Percentiles rank a stretch among this genome's conserved stretches.
phyloP scores from a whole-genome alignment of 2,888 invertebrate species.

The Agrochola circellaris region DNA sequence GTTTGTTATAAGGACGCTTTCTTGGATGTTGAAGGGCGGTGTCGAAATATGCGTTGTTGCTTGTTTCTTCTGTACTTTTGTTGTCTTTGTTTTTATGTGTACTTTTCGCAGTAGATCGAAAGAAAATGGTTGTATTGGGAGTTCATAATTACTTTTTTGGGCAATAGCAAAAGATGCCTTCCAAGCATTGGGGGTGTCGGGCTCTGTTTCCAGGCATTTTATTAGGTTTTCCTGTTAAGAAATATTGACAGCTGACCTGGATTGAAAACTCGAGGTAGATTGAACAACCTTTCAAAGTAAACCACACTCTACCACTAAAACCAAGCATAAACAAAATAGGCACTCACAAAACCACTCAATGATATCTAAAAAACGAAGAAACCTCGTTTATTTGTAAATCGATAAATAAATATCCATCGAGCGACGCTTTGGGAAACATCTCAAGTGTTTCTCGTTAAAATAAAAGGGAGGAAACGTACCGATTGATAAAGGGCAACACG shows the following conservation, averaged over 20 bases:
- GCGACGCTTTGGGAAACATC: conserved; percentile 61
- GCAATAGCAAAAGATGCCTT: background rate
- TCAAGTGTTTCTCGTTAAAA: conserved; percentile 78
- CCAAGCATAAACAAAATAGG: conserved; percentile 31
- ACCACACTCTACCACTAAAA: background rate
- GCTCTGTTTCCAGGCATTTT: background rate
- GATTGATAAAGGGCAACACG: conserved; percentile 79
- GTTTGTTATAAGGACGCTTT: conserved; percentile 36
- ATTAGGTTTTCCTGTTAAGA: background rate
- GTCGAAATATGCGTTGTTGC: conserved; percentile 28
- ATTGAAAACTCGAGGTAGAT: background rate
- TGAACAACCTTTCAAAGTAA: background rate
- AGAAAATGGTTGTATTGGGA: background rate
- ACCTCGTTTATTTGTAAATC: conserved; percentile 61
- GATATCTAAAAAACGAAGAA: conserved; percentile 43
- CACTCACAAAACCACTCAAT: conserved; percentile 33
- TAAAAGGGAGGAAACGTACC: conserved; percentile 74
- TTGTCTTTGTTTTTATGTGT: background rate
- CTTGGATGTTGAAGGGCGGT: conserved; percentile 37
- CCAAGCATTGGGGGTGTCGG: no score
- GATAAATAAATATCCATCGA: conserved; percentile 62
- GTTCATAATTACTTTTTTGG: background rate
- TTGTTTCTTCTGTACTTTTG: conserved; percentile 25
- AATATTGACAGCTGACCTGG: background rate
- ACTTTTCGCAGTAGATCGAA: background rate